Base-by-base conservation (phyloP, 2,888 invertebrate species). In the Chelonus formosanus region DNA sequence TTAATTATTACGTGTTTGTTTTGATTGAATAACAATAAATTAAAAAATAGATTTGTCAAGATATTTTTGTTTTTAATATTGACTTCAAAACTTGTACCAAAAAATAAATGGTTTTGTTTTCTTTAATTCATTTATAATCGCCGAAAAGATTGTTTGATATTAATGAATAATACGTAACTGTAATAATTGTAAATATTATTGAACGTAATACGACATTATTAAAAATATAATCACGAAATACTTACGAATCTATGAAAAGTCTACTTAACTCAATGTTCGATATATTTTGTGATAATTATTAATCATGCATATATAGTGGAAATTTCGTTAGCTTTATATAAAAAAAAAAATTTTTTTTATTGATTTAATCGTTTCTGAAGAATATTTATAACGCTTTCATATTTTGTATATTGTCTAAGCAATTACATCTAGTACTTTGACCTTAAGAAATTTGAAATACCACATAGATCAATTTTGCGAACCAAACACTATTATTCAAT, bases 351-450 rank as follows among this genome's bases (percentile, higher is more conserved):
- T n/a, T n/a, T 20, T 48, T 6, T 48, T 20, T 48, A 10, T 48
- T n/a, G 10, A n/a, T 10, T 10, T 48, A 48, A 20, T 20, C 31
- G 10, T 20, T 48, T 48, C 10, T 20, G 48, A 48, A 48, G 20
- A 52, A 32, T 40, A 40, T 52, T 52, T 52, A 32, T 52, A 52
- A 52, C 52, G 52, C 34, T 52, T 52, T 32, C 6, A 32, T 32
- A 32, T 52, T 52, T 52, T 32, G 34, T 32, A 52, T 52, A 52
- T 52, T 52, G 52, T 52, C 52, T 52, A 52, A 52, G 52, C 52
- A 52, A 52, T 52, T 52, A 52, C 31, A 52, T 32, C 52, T 52
- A 52, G 34, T 52, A 52, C 52, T 52, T 52, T 52, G 52, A 52
- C 32, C 34, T 32, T 32, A 52, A 32, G 20, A 32, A 52, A 32